Evolutionary conservation across 2,797 vertebrate species (phyloP).

Genomic region (Gila robusta): DNA sequence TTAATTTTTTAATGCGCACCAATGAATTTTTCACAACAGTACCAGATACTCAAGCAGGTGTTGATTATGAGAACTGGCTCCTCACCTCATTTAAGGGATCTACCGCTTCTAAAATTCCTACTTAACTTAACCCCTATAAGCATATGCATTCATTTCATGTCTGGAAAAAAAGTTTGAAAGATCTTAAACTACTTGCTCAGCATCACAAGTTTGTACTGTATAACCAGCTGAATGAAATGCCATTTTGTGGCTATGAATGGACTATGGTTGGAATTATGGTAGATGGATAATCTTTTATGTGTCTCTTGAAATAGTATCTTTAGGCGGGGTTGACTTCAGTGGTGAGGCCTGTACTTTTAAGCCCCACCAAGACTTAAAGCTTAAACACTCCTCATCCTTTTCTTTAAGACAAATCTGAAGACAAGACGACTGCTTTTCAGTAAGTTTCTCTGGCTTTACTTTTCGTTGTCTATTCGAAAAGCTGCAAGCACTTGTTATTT

Average conservation of each 20-base stretch:
- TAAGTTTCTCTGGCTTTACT: constrained; percentile 70
- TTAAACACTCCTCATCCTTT: constrained; percentile 62
- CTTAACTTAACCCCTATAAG: background rate
- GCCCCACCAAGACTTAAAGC: constrained; percentile 66
- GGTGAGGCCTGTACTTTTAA: constrained; percentile 70
- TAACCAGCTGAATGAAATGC: constrained; percentile 9
- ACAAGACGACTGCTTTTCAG: constrained; percentile 66
- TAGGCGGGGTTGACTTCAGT: constrained; percentile 84
- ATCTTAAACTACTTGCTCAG: background rate
- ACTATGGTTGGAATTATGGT: constrained; percentile 31
- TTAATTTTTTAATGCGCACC: no score
- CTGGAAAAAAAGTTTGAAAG: background rate
- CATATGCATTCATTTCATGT: no score
- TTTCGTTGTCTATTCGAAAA: background rate
- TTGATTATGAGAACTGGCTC: background rate
- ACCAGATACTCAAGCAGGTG: background rate
- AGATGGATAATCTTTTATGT: constrained; percentile 68
- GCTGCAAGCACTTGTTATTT: background rate
- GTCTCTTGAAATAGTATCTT: constrained; percentile 78
- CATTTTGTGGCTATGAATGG: constrained; percentile 41
- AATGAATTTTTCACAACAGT: background rate
- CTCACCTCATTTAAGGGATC: background rate
- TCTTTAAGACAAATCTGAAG: constrained; percentile 60
- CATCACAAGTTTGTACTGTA: constrained; percentile 18
- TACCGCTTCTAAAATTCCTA: background rate